Conservation (phyloP, 2,888 invertebrate species). For the Lycia hirtaria region DNA sequence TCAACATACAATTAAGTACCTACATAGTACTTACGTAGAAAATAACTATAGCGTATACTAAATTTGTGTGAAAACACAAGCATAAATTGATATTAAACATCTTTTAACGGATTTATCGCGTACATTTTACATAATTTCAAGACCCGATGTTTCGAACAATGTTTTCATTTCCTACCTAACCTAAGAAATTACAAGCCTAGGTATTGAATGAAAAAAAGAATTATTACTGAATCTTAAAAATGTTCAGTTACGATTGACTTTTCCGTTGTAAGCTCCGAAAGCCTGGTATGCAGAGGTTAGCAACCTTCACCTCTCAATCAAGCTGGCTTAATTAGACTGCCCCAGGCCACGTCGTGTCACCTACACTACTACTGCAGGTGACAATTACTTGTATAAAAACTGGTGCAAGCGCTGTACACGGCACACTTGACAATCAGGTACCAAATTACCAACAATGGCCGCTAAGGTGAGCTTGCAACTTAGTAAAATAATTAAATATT, state of each 20-base stretch:
- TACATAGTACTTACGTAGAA: no score
- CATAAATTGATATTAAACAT: no score
- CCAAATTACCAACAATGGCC: slow-evolving; percentile 69
- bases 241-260: not conserved
- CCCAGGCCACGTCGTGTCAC: slow-evolving; percentile 46
- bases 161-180: no score
- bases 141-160: no score
- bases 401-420: slow-evolving; percentile 49
- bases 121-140: no score
- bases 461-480: slow-evolving; percentile 59
- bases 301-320: slow-evolving; percentile 62
- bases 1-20: no score
- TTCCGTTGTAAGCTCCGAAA: slow-evolving; percentile 3
- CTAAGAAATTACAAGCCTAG: no score
- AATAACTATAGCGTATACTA: no score
- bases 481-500: not conserved
- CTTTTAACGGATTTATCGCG: no score
- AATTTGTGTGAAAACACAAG: no score
- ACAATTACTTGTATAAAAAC: slow-evolving; percentile 66
- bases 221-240: not conserved
- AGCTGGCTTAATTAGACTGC: slow-evolving; percentile 50
- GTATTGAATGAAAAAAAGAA: no score
- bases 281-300: slow-evolving; percentile 20
- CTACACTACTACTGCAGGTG: slow-evolving; percentile 45
- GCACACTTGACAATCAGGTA: slow-evolving; percentile 63